Conservation (phyloP, 2,113 vertebrate genomes). For the Pseudolaguvia tuberculata region DNA sequence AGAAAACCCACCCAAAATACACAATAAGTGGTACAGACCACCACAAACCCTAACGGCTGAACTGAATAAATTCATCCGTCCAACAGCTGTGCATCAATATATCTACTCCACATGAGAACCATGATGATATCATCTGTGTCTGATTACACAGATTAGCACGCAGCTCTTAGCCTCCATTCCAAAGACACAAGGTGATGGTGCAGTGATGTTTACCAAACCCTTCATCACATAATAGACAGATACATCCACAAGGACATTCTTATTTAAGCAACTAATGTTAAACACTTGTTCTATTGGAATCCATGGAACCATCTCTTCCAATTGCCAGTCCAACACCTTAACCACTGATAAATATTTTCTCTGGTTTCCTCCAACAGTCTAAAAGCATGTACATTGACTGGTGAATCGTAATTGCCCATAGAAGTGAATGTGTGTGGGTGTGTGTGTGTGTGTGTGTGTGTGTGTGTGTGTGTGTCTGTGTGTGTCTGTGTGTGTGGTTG, state of each 20-base stretch:
- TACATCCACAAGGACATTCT: background rate
- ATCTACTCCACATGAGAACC: conserved; percentile 3
- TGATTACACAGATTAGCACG: conserved; percentile 17
- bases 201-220: background rate
- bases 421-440: no score
- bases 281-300: no score
- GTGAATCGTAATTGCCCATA: no score
- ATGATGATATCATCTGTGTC: conserved; percentile 27
- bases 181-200: background rate
- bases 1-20: background rate
- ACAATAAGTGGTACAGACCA: background rate
- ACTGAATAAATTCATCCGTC: background rate
- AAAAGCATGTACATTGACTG: no score
- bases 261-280: no score
- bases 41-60: background rate
- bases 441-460: no score
- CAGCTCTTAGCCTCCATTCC: background rate
- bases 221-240: background rate
- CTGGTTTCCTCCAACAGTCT: no score
- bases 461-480: no score
- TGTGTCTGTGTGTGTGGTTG: no score
- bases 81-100: conserved; percentile 17
- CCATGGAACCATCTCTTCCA: no score
- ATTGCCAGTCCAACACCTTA: no score
- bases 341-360: no score